A percentile compares a stretch with the other conserved stretches of the same genome.
phyloP scores from a whole-genome alignment of 2,888 invertebrate species.

The Dryococelus australis region DNA sequence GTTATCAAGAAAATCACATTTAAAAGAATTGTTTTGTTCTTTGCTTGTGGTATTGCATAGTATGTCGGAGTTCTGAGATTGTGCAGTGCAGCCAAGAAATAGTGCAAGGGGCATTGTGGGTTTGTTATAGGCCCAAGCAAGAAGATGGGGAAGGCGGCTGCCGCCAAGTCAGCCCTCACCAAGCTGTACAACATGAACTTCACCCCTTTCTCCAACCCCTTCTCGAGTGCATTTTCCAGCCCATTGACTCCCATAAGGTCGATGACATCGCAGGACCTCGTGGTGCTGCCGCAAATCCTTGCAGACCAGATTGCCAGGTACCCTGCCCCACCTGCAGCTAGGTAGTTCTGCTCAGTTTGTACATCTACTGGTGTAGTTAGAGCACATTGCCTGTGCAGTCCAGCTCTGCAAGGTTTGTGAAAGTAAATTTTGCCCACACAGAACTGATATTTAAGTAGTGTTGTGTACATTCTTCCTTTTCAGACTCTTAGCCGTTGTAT shows the following conservation, averaged over 20 bases:
- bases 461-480: no score
- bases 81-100: neutral
- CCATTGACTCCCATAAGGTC: neutral
- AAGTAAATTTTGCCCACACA: no score
- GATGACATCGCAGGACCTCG: constrained; percentile 54
- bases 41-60: no score
- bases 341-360: no score
- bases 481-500: no score
- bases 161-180: constrained; percentile 84
- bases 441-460: no score
- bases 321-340: constrained; percentile 45
- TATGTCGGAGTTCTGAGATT: neutral
- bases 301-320: constrained; percentile 78
- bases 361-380: no score
- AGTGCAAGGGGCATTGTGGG: neutral
- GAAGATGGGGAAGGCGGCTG: constrained; percentile 89
- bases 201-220: constrained; percentile 43
- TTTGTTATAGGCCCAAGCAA: constrained; percentile 79
- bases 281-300: constrained; percentile 72
- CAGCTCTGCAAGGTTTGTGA: no score
- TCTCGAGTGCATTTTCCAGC: neutral
- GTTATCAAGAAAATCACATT: no score
- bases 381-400: no score
- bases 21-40: no score
- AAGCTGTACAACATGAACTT: constrained; percentile 58